These are phyloP conservation scores for Notiomystis cincta DNA, from an alignment of 2,113 vertebrate species.

Conservation along the genomic window DNA sequence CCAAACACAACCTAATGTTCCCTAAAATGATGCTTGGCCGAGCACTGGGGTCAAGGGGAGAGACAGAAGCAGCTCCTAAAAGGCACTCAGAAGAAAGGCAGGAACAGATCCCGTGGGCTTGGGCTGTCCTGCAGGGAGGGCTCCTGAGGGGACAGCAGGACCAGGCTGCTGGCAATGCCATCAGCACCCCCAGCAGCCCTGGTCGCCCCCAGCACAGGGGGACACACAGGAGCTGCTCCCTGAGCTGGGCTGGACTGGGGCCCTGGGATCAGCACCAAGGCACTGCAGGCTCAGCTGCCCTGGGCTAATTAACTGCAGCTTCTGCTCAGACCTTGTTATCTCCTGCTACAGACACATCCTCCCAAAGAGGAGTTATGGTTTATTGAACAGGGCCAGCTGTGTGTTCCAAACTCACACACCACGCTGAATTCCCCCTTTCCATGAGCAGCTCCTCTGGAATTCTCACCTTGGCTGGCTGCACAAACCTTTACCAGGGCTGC, in stretches of 20 bases:
- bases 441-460: accelerated
- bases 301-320: neutral
- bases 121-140: neutral
- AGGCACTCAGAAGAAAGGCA: neutral
- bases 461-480: neutral
- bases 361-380: accelerated
- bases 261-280: neutral
- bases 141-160: neutral
- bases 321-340: accelerated
- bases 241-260: neutral
- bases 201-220: no score
- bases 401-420: accelerated
- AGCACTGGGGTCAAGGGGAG: neutral
- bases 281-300: neutral
- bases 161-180: neutral
- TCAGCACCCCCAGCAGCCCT: no score
- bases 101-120: neutral
- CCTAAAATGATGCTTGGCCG: neutral
- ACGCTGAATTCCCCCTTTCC: neutral
- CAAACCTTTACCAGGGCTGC: accelerated
- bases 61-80: neutral
- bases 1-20: neutral
- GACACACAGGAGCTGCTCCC: no score
- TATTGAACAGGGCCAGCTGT: accelerated
- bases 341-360: accelerated